These are phyloP conservation scores for Cyclina sinensis DNA, from an alignment of 1,140 invertebrate genomes.

Conservation along the genomic window DNA sequence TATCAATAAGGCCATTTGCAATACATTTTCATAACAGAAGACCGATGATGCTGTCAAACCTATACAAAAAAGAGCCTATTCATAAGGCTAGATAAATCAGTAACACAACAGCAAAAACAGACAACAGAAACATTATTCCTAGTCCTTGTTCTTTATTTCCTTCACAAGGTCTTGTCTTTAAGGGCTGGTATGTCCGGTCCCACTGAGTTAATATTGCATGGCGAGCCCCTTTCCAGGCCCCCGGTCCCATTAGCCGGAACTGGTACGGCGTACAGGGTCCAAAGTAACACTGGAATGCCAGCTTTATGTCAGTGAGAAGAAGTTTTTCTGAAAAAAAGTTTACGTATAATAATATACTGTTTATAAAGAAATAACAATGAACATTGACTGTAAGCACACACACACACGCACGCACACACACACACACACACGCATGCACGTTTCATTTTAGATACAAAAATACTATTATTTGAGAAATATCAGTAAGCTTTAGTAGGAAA, in stretches of 20 bases:
- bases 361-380: neutral
- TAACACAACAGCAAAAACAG: neutral
- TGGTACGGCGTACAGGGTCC: constrained; percentile 87
- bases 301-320: constrained; percentile 80
- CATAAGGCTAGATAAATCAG: neutral
- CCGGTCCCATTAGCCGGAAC: constrained; percentile 86
- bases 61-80: no score
- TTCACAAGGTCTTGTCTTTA: constrained; percentile 58
- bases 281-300: constrained; percentile 81
- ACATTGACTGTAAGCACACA: no score
- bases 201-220: constrained; percentile 81
- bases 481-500: no score
- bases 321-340: constrained; percentile 69
- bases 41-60: no score
- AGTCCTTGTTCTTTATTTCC: neutral
- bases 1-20: no score
- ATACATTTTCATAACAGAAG: no score
- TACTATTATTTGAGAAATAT: no score
- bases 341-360: no score
- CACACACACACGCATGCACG: no score
- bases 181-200: constrained; percentile 69
- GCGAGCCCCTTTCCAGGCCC: constrained; percentile 86
- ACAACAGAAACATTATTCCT: neutral
- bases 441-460: neutral
- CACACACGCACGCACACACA: no score